phyloP scores from a whole-genome alignment of 2,113 vertebrate genomes.

The Podocnemis expansa region DNA sequence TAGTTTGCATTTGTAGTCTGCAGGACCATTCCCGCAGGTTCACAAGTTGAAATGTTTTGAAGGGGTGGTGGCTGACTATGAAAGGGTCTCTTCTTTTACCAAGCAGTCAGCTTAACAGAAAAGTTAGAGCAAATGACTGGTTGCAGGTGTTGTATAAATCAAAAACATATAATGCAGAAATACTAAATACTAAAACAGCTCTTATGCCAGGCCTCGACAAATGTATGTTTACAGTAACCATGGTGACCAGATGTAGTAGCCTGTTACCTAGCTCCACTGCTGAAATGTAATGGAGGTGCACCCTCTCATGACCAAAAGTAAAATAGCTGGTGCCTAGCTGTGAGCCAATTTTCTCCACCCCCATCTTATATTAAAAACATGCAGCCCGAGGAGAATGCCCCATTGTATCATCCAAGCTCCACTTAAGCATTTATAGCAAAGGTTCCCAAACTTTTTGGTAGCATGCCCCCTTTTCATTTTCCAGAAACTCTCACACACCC shows the following conservation, averaged over 20 bases:
- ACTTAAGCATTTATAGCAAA: neutral
- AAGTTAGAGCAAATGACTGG: neutral
- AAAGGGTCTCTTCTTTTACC: neutral
- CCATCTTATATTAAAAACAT: neutral
- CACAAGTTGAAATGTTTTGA: accelerated
- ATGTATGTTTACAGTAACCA: too few relatives aligned
- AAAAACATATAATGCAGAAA: neutral
- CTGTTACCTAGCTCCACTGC: too few relatives aligned
- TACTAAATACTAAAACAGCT: neutral
- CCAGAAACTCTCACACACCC: too few relatives aligned
- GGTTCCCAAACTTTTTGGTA: too few relatives aligned
- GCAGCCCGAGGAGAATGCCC: conserved; percentile 4
- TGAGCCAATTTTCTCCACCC: too few relatives aligned
- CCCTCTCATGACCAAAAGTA: too few relatives aligned
- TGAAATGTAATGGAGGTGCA: too few relatives aligned
- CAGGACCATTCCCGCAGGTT: neutral
- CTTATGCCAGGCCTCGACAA: too few relatives aligned
- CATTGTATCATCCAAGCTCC: neutral
- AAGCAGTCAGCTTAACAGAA: neutral
- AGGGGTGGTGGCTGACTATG: neutral
- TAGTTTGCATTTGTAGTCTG: neutral
- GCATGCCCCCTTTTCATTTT: too few relatives aligned
- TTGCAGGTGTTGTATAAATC: neutral
- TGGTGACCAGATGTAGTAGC: too few relatives aligned
- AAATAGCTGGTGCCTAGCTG: too few relatives aligned